These are phyloP conservation scores for Troides aeacus DNA, from an alignment of 2,888 invertebrate species.

Conservation along the genomic window DNA sequence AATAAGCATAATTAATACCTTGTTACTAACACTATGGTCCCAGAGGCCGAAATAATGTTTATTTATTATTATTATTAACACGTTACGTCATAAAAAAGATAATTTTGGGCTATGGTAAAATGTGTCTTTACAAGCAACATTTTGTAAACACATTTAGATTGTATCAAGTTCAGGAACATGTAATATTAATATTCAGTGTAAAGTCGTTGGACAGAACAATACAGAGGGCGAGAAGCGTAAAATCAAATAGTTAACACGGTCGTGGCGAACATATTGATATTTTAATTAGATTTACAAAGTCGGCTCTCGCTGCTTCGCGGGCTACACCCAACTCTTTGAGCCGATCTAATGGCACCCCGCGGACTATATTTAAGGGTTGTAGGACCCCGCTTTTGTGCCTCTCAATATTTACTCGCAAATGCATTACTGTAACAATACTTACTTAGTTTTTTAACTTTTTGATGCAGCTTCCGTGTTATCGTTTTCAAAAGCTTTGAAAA, in stretches of 20 bases:
- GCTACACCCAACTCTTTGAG: constrained; percentile 78
- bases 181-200: constrained; percentile 15
- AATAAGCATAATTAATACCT: no score
- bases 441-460: constrained; percentile 77
- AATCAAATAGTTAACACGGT: constrained; percentile 76
- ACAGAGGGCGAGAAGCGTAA: constrained; percentile 65
- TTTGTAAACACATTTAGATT: background rate
- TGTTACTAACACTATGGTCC: no score
- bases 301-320: constrained; percentile 58
- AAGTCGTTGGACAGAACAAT: constrained; percentile 28
- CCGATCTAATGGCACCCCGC: constrained; percentile 77
- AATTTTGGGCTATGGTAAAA: background rate
- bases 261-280: constrained; percentile 78
- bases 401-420: constrained; percentile 80
- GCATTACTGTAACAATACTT: constrained; percentile 78
- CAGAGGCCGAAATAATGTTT: no score
- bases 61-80: no score
- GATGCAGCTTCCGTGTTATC: constrained; percentile 79
- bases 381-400: constrained; percentile 69
- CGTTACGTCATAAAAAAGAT: no score
- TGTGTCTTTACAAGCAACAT: background rate
- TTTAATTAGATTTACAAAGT: constrained; percentile 81
- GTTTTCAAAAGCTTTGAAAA: constrained; percentile 75
- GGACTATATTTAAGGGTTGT: constrained; percentile 76
- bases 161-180: background rate